Conservation (phyloP, 1,140 invertebrate genomes). For the Drosophila littoralis region DNA sequence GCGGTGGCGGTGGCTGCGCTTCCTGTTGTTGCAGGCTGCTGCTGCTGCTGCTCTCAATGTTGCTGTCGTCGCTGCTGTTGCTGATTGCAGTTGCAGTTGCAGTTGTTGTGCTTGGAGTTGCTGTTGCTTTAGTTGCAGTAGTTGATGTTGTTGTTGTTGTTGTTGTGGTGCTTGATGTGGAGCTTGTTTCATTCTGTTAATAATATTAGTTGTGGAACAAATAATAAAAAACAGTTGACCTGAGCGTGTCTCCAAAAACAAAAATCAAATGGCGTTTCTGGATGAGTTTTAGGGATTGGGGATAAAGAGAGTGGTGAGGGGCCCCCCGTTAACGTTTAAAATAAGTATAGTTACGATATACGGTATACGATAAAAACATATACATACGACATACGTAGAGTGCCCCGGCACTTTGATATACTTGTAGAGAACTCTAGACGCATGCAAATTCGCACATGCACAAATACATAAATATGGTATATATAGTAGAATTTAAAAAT, state of each 20-base stretch:
- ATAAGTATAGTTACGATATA: slow-evolving; percentile 16
- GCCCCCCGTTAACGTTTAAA: slow-evolving; percentile 6
- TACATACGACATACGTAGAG: slow-evolving; percentile 50
- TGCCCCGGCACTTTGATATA: slow-evolving; percentile 40
- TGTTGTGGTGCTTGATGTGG: slow-evolving; percentile 54
- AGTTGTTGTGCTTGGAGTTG: slow-evolving; percentile 41
- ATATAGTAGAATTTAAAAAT: slow-evolving; percentile 12
- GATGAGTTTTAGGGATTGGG: slow-evolving; percentile 10
- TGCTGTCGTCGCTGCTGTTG: slow-evolving; percentile 12
- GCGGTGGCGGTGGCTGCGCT: slow-evolving; percentile 61
- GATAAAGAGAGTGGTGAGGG: background rate
- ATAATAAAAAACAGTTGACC: slow-evolving; percentile 71
- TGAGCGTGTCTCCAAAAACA: slow-evolving; percentile 50
- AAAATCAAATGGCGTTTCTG: slow-evolving; percentile 64
- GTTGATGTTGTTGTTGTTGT: slow-evolving; percentile 29
- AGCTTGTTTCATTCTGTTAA: slow-evolving; percentile 84
- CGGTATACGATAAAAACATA: slow-evolving; percentile 17
- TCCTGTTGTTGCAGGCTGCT: slow-evolving; percentile 25
- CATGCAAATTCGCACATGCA: slow-evolving; percentile 68
- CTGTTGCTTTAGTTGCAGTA: slow-evolving; percentile 23
- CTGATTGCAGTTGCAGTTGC: slow-evolving; percentile 11
- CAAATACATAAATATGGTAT: slow-evolving; percentile 46
- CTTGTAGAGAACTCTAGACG: slow-evolving; percentile 37
- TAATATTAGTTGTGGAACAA: slow-evolving; percentile 83
- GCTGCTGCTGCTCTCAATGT: background rate